phyloP scores from a whole-genome alignment of 2,888 invertebrate species.

The Sphecodes monilicornis region DNA sequence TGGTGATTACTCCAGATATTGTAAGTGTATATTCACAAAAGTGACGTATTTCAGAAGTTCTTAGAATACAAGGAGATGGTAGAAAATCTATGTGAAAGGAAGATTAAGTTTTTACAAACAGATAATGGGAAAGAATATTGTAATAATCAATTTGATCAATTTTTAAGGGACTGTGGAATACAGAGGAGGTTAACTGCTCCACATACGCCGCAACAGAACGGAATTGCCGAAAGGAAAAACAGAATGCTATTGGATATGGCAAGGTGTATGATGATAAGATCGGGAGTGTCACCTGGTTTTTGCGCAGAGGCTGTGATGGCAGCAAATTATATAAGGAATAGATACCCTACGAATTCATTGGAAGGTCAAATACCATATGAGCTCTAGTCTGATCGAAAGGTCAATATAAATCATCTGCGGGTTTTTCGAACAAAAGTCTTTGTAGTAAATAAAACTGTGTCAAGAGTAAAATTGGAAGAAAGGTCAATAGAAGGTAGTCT shows the following conservation, averaged over 20 bases:
- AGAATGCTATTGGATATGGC: constrained; percentile 60
- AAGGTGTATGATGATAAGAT: constrained; percentile 60
- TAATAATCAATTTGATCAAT: neutral
- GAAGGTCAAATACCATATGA: no score
- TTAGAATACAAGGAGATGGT: neutral
- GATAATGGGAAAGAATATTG: neutral
- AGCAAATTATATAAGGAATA: constrained; percentile 61
- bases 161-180: constrained; percentile 70
- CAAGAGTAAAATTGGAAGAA: constrained; percentile 24
- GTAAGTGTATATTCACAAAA: neutral
- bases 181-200: constrained; percentile 55
- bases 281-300: neutral
- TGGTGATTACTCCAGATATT: constrained; percentile 10
- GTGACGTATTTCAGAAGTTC: neutral
- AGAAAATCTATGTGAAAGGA: neutral
- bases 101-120: neutral
- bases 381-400: constrained; percentile 36
- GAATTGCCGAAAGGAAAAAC: constrained; percentile 68
- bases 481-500: neutral
- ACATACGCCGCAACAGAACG: constrained; percentile 66
- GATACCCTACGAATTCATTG: constrained; percentile 34
- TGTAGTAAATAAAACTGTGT: no score
- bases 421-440: no score
- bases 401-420: constrained; percentile 44
- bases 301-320: constrained; percentile 68